Conservation (phyloP, 2,888 invertebrate genomes). For the Hirtodrosophila cameraria region DNA sequence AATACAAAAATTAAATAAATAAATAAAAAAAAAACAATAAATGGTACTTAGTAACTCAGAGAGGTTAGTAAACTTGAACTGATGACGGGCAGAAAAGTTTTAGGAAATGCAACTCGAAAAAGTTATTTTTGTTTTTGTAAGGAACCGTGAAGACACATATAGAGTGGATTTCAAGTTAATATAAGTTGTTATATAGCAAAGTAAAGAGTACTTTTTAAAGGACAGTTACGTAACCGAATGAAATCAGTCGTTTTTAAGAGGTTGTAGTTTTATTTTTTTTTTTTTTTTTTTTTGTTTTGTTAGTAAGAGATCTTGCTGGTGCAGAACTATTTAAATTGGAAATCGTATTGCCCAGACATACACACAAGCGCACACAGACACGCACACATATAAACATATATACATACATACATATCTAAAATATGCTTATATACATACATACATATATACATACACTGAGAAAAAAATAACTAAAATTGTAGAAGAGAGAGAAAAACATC, state of each 20-base stretch:
- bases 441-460: constrained; percentile 15
- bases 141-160: constrained; percentile 46
- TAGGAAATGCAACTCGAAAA: constrained; percentile 42
- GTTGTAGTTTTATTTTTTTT: background rate
- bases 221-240: constrained; percentile 40
- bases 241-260: constrained; percentile 18
- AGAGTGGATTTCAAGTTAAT: constrained; percentile 32
- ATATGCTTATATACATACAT: constrained; percentile 7
- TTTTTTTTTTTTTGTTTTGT: constrained; percentile 3
- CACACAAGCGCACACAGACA: constrained; percentile 9
- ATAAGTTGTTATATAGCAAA: constrained; percentile 17
- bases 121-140: constrained; percentile 7
- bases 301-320: constrained; percentile 16
- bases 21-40: background rate
- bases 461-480: too few relatives aligned
- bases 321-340: constrained; percentile 34
- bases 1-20: constrained; percentile 1
- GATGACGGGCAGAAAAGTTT: constrained; percentile 54
- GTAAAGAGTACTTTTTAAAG: constrained; percentile 13
- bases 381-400: constrained; percentile 6
- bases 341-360: constrained; percentile 19
- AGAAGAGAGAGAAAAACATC: too few relatives aligned
- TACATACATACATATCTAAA: too few relatives aligned
- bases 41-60: constrained; percentile 21
- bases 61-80: constrained; percentile 37